A percentile compares a stretch with the other conserved stretches of the same genome.
These are phyloP conservation scores for Mycetomoellerius zeteki DNA, from an alignment of 1,140 invertebrate genomes.

Conservation along the genomic window DNA sequence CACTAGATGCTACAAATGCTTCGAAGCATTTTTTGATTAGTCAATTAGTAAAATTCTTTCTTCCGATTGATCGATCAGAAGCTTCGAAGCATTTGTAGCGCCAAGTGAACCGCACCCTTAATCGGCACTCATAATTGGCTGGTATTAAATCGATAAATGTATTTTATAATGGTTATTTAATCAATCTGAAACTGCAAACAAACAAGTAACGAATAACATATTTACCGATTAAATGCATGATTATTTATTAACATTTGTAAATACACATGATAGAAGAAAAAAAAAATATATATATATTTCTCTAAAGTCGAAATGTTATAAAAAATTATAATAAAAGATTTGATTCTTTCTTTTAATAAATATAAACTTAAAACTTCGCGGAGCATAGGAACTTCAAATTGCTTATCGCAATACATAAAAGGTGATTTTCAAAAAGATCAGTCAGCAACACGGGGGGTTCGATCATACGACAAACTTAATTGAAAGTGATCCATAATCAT, in stretches of 20 bases:
- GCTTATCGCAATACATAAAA: slow-evolving; percentile 17
- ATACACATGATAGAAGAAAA: not conserved
- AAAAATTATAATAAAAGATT: not conserved
- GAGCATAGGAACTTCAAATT: not conserved
- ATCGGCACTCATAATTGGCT: not conserved
- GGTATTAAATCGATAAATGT: slow-evolving; percentile 9
- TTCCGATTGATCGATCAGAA: too few relatives aligned
- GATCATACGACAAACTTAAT: slow-evolving; percentile 22
- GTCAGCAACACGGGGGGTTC: not conserved
- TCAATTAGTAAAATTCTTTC: too few relatives aligned
- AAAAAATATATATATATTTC: too few relatives aligned
- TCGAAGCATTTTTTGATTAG: too few relatives aligned
- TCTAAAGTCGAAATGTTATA: not conserved
- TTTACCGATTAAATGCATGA: not conserved
- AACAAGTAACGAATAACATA: not conserved
- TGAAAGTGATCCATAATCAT: slow-evolving; percentile 1
- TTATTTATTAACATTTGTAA: slow-evolving; percentile 15
- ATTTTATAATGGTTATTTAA: slow-evolving; percentile 7
- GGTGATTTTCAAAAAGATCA: not conserved
- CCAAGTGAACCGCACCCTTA: not conserved
- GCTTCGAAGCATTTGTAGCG: too few relatives aligned
- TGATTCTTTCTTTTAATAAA: not conserved
- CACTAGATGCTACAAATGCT: too few relatives aligned
- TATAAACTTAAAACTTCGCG: not conserved
- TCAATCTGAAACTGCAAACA: not conserved